Evolutionary conservation across 1,140 invertebrate genomes (phyloP).

Genomic region (Leptinotarsa texana): DNA sequence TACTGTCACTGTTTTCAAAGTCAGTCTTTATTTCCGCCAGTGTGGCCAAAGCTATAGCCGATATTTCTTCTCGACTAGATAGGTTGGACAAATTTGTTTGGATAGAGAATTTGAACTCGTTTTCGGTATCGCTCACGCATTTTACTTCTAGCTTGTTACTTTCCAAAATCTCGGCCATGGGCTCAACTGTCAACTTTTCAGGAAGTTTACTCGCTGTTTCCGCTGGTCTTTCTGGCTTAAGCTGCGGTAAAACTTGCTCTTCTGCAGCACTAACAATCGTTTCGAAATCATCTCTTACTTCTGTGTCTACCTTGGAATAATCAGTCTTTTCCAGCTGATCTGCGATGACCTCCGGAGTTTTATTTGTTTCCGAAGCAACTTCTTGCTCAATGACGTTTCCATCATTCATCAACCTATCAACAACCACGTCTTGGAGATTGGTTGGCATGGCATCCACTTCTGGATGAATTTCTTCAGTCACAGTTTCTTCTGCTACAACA

Average conservation of each 20-base stretch:
- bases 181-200: background rate
- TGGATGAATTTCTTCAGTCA: background rate
- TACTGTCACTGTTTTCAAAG: slow-evolving; percentile 16
- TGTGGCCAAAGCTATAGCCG: slow-evolving; percentile 37
- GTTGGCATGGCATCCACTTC: background rate
- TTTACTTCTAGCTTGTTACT: slow-evolving; percentile 28
- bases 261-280: background rate
- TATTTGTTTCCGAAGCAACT: background rate
- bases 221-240: background rate
- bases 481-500: background rate
- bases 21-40: slow-evolving; percentile 32
- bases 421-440: background rate
- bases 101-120: slow-evolving; percentile 29
- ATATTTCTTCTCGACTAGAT: slow-evolving; percentile 38
- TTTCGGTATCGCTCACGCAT: slow-evolving; percentile 13
- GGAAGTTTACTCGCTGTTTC: background rate
- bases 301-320: background rate
- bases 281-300: background rate
- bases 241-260: background rate
- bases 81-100: slow-evolving; percentile 37
- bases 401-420: background rate
- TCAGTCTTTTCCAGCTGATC: background rate
- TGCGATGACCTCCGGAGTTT: background rate
- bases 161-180: background rate
- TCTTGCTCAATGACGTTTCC: background rate